A percentile compares a stretch with the other conserved stretches of the same genome.
These are phyloP conservation scores for Samia ricini DNA, from an alignment of 1,140 invertebrate genomes.

Conservation along the genomic window DNA sequence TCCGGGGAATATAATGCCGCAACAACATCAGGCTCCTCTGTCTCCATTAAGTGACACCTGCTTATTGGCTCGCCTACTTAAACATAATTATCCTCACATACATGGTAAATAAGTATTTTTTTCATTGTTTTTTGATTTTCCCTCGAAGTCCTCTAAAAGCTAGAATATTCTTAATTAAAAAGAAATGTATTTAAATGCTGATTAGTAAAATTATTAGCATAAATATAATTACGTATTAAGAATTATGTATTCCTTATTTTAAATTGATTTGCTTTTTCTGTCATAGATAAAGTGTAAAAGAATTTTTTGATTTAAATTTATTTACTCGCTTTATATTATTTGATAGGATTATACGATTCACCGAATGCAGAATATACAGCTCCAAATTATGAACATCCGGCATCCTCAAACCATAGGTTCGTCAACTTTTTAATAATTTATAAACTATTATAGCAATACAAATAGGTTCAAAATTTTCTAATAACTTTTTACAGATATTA, in stretches of 20 bases:
- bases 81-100: conserved; percentile 37
- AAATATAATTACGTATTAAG: no score
- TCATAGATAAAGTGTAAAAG: not conserved
- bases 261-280: not conserved
- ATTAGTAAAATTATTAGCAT: no score
- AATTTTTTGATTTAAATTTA: not conserved
- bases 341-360: conserved; percentile 29
- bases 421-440: not conserved
- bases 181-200: no score
- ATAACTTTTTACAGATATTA: conserved; percentile 31
- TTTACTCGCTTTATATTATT: conserved; percentile 11
- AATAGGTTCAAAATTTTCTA: not conserved
- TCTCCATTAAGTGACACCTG: conserved; percentile 35
- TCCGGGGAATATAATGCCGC: conserved; percentile 14
- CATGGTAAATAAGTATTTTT: conserved; percentile 29
- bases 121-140: not conserved
- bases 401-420: conserved; percentile 15
- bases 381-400: conserved; percentile 17
- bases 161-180: no score
- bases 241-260: no score
- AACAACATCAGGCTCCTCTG: conserved; percentile 8
- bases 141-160: no score
- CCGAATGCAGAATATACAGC: conserved; percentile 22
- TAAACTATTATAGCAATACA: no score
- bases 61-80: conserved; percentile 45